These are phyloP conservation scores for Dicrostonyx torquatus DNA, from an alignment of 2,797 vertebrate genomes.

Conservation along the genomic window DNA sequence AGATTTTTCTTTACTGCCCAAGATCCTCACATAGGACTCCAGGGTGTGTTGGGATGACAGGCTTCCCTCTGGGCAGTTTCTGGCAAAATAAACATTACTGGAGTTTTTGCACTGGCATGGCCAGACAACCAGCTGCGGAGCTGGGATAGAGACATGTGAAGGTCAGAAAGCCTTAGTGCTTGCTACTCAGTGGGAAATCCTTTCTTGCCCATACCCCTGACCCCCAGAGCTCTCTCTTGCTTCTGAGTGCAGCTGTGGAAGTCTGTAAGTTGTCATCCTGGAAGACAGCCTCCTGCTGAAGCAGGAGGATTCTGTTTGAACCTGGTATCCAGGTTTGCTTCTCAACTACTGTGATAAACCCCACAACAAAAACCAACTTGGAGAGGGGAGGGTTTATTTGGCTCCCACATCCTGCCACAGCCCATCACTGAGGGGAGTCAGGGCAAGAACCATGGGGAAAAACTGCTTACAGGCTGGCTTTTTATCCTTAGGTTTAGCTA, in stretches of 20 bases:
- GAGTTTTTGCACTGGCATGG: background rate
- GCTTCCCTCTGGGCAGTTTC: background rate
- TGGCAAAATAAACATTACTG: background rate
- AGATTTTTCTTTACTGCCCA: background rate
- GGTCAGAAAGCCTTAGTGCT: background rate
- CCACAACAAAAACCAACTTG: background rate
- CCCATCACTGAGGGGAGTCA: background rate
- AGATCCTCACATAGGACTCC: background rate
- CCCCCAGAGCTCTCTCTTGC: background rate
- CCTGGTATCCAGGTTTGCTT: background rate
- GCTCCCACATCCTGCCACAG: background rate
- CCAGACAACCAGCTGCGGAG: background rate
- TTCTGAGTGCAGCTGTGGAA: background rate
- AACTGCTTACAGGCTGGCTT: background rate
- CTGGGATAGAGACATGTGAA: background rate
- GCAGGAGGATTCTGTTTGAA: background rate
- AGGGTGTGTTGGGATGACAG: background rate
- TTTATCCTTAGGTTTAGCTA: background rate
- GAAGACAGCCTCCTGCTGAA: background rate
- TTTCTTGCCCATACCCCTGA: background rate
- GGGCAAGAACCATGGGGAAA: background rate
- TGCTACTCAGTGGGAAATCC: accelerated
- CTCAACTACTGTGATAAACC: background rate
- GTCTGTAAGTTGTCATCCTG: background rate
- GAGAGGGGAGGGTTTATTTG: background rate